phyloP scores from a whole-genome alignment of 2,113 vertebrate species.

The Hippotragus niger region DNA sequence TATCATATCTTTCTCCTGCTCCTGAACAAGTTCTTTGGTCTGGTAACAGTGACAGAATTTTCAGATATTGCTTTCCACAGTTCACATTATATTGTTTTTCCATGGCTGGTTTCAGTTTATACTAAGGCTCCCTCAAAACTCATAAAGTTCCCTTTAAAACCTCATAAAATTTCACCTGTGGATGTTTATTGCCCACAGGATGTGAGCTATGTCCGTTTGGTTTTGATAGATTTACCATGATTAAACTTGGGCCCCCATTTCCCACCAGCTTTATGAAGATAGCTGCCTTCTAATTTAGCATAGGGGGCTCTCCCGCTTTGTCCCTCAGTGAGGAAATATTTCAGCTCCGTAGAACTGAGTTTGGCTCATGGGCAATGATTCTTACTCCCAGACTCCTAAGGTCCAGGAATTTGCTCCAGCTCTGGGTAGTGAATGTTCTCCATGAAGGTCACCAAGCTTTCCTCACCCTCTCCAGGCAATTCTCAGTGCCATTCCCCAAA shows the following conservation, averaged over 20 bases:
- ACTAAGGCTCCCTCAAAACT: constrained; percentile 78
- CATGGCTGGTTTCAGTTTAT: constrained; percentile 80
- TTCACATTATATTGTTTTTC: constrained; percentile 82
- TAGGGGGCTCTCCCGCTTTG: not conserved
- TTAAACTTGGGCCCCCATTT: constrained; percentile 67
- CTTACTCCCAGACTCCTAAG: not conserved
- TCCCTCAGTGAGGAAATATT: not conserved
- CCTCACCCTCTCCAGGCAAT: not conserved
- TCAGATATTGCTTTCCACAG: constrained; percentile 72
- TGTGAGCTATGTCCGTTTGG: constrained; percentile 77
- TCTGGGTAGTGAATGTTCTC: not conserved
- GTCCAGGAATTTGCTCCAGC: not conserved
- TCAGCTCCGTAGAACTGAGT: not conserved
- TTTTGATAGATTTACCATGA: constrained; percentile 79
- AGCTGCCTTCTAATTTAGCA: constrained; percentile 54
- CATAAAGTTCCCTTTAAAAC: constrained; percentile 83
- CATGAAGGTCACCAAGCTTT: not conserved
- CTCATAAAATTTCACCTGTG: constrained; percentile 84
- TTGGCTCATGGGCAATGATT: not conserved
- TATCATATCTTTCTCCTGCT: not conserved
- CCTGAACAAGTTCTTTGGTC: constrained; percentile 11
- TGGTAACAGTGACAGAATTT: constrained; percentile 70
- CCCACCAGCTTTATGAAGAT: constrained; percentile 58
- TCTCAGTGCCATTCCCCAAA: not conserved
- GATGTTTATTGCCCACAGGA: constrained; percentile 82